These are phyloP conservation scores for Micromussa lordhowensis DNA, from an alignment of 92 coral and sea anemone genomes.

Conservation along the genomic window DNA sequence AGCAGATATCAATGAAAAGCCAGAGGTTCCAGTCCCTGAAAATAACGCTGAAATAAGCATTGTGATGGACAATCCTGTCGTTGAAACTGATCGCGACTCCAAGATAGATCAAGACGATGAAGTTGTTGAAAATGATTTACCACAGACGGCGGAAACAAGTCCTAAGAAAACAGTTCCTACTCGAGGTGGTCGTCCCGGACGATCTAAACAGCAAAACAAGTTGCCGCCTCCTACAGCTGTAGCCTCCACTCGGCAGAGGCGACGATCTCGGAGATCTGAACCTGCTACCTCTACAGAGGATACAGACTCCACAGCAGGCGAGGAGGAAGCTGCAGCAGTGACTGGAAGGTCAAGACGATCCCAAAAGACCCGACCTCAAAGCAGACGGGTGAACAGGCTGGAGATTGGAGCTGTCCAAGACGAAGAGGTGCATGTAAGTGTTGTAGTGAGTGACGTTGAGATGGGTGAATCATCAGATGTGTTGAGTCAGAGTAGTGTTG, in stretches of 20 bases:
- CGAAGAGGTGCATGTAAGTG: not conserved
- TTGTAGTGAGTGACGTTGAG: slow-evolving; percentile 19
- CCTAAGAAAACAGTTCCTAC: not conserved
- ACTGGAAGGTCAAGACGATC: slow-evolving; percentile 19
- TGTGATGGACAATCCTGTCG: slow-evolving; percentile 8
- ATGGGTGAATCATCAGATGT: slow-evolving; percentile 31
- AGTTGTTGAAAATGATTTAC: not conserved
- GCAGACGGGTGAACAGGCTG: slow-evolving; percentile 10
- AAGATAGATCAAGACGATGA: not conserved
- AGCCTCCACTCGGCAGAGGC: slow-evolving; percentile 8
- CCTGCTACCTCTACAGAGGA: slow-evolving; percentile 11
- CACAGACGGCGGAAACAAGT: not conserved
- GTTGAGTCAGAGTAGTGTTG: slow-evolving; percentile 42
- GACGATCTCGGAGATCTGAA: slow-evolving; percentile 42
- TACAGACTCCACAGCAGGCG: slow-evolving; percentile 20
- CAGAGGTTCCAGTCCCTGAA: slow-evolving; percentile 5
- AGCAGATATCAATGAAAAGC: slow-evolving; percentile 19
- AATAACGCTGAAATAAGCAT: slow-evolving; percentile 10
- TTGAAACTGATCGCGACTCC: not conserved
- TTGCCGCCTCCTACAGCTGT: not conserved
- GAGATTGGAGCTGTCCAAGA: not conserved
- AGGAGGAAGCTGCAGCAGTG: slow-evolving; percentile 16
- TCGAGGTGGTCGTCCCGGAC: slow-evolving; percentile 20
- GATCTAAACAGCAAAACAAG: not conserved
- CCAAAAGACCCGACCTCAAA: slow-evolving; percentile 17